These are phyloP conservation scores for Lamellibrachia columna DNA, from an alignment of 2,888 invertebrate genomes.

Conservation along the genomic window DNA sequence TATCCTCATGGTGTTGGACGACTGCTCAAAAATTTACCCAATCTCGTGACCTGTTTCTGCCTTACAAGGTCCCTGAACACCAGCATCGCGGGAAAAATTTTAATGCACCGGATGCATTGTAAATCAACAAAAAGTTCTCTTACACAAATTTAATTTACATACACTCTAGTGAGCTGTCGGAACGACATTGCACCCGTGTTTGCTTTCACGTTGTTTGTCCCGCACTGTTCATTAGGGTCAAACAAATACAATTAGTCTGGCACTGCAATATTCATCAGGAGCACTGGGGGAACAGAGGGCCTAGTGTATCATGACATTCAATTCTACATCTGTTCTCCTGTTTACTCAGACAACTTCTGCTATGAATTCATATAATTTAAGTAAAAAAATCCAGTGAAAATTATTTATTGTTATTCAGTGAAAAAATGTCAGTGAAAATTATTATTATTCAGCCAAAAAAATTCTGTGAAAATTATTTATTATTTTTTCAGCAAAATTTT, in stretches of 20 bases:
- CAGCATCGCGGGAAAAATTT: neutral
- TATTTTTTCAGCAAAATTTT: neutral
- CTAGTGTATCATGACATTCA: neutral
- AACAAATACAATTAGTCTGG: neutral
- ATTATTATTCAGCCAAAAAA: neutral
- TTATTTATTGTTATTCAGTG: neutral
- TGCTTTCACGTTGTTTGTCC: neutral
- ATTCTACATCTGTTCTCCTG: neutral
- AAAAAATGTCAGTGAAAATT: neutral
- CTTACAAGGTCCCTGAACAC: neutral
- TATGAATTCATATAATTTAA: neutral
- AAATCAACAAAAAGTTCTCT: neutral
- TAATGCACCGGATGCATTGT: neutral
- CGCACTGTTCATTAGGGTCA: neutral
- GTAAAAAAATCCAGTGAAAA: neutral
- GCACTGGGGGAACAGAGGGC: neutral
- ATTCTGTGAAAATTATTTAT: neutral
- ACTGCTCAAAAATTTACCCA: too few relatives aligned
- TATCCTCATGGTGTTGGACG: too few relatives aligned
- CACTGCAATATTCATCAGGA: slow-evolving; percentile 5
- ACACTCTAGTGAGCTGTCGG: neutral
- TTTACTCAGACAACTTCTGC: neutral
- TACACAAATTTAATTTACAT: neutral
- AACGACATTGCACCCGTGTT: neutral
- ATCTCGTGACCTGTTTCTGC: neutral